Percentiles rank a stretch among this genome's conserved stretches.
phyloP scores from a whole-genome alignment of 1,140 invertebrate species.

The Caenorhabditis briggsae region DNA sequence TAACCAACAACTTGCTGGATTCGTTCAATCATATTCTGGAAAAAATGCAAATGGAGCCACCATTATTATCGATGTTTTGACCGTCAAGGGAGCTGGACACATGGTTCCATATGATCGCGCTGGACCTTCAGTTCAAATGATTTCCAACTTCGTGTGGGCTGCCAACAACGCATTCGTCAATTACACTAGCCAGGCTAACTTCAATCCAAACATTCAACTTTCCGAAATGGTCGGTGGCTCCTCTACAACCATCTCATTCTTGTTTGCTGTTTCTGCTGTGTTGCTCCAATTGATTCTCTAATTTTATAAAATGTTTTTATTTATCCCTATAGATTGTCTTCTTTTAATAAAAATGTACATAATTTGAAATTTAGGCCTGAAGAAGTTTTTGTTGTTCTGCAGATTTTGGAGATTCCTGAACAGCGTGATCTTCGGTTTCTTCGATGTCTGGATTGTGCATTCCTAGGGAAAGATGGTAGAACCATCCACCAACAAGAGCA shows the following conservation, averaged over 20 bases:
- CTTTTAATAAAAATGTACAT: constrained; percentile 40
- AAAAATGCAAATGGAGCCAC: constrained; percentile 37
- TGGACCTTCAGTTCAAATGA: constrained; percentile 78
- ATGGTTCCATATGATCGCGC: constrained; percentile 81
- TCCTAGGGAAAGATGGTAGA: constrained; percentile 72
- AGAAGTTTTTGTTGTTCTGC: constrained; percentile 47
- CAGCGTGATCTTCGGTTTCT: background rate
- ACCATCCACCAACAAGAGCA: constrained; percentile 72
- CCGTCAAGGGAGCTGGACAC: constrained; percentile 79
- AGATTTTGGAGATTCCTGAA: background rate
- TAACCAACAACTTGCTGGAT: constrained; percentile 63
- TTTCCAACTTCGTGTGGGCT: constrained; percentile 72
- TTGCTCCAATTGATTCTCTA: constrained; percentile 4
- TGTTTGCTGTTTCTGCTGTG: background rate
- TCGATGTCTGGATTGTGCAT: constrained; percentile 65
- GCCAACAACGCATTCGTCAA: background rate
- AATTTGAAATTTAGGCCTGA: constrained; percentile 13
- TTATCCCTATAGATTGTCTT: background rate
- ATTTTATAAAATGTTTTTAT: constrained; percentile 19
- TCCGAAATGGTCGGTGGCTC: constrained; percentile 24
- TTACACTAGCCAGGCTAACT: constrained; percentile 21
- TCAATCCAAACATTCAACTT: constrained; percentile 46
- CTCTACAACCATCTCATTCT: background rate
- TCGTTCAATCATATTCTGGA: constrained; percentile 57
- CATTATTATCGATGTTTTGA: constrained; percentile 64